phyloP scores from a whole-genome alignment of 2,888 invertebrate genomes.

The Globia sparganii region DNA sequence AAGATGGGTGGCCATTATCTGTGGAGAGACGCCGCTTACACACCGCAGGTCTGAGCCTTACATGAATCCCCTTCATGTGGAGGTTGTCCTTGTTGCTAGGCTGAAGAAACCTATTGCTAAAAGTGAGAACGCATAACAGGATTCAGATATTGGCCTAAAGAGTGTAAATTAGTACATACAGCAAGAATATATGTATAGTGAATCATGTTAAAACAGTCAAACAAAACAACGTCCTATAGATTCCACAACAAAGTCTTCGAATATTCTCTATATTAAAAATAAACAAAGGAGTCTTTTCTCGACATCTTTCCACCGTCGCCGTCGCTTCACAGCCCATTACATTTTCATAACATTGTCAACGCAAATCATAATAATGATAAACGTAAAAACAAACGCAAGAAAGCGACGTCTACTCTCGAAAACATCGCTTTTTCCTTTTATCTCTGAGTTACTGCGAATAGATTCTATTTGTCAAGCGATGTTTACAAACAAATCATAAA shows the following conservation, averaged over 20 bases:
- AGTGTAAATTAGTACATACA: background rate
- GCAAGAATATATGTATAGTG: background rate
- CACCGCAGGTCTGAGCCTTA: no score
- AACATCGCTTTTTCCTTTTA: conserved; percentile 37
- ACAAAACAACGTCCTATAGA: background rate
- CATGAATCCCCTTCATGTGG: no score
- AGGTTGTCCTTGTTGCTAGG: no score
- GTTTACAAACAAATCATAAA: conserved; percentile 53
- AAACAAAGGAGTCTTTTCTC: conserved; percentile 9
- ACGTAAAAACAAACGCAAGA: conserved; percentile 27
- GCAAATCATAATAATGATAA: conserved; percentile 27
- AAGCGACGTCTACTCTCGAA: conserved; percentile 17
- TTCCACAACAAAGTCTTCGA: background rate
- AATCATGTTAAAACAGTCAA: background rate
- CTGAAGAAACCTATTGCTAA: background rate
- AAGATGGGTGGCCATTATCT: no score
- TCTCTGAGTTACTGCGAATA: conserved; percentile 5
- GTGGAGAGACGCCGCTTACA: no score
- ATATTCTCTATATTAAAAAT: conserved; percentile 2
- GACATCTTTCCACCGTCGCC: conserved; percentile 6
- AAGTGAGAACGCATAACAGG: background rate
- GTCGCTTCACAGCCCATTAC: conserved; percentile 45
- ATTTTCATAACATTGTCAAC: conserved; percentile 33
- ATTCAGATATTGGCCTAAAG: background rate
- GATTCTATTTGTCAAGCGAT: conserved; percentile 37